Conservation (phyloP, 2,113 vertebrate species). For the Saguinus imperator region DNA sequence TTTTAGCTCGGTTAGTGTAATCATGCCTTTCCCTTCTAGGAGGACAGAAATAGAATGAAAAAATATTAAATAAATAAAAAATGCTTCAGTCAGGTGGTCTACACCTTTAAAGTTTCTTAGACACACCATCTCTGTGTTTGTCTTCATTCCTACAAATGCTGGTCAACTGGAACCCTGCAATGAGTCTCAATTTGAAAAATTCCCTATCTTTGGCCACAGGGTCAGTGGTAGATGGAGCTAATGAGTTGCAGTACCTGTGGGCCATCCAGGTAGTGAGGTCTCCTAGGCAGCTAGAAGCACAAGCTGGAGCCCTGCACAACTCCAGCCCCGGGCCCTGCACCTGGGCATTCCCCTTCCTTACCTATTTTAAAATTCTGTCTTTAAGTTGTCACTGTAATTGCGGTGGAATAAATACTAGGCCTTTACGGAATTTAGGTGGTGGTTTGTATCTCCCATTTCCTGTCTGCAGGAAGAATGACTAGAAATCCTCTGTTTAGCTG, state of each 20-base stretch:
- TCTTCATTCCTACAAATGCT: slow-evolving; percentile 85
- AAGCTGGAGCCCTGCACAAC: neutral
- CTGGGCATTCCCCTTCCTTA: neutral
- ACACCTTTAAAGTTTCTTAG: slow-evolving; percentile 88
- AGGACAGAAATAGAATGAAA: slow-evolving; percentile 76
- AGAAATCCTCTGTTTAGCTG: neutral
- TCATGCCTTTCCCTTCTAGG: slow-evolving; percentile 84
- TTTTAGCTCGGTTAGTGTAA: slow-evolving; percentile 88
- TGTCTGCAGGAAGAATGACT: neutral
- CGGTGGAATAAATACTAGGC: neutral
- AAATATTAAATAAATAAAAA: slow-evolving; percentile 64
- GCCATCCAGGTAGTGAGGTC: neutral
- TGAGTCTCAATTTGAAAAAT: no score
- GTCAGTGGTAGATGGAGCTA: neutral
- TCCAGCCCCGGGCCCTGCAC: no score
- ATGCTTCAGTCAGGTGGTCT: slow-evolving; percentile 86
- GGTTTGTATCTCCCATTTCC: neutral
- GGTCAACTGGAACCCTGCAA: no score
- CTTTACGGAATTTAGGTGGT: neutral
- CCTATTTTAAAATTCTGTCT: neutral
- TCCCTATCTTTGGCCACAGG: neutral
- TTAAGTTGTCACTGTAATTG: neutral
- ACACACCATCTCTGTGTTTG: slow-evolving; percentile 87
- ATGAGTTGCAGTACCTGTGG: neutral
- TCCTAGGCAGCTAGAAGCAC: neutral